phyloP scores from a whole-genome alignment of 2,113 vertebrate species.

The Acanthochromis polyacanthus region DNA sequence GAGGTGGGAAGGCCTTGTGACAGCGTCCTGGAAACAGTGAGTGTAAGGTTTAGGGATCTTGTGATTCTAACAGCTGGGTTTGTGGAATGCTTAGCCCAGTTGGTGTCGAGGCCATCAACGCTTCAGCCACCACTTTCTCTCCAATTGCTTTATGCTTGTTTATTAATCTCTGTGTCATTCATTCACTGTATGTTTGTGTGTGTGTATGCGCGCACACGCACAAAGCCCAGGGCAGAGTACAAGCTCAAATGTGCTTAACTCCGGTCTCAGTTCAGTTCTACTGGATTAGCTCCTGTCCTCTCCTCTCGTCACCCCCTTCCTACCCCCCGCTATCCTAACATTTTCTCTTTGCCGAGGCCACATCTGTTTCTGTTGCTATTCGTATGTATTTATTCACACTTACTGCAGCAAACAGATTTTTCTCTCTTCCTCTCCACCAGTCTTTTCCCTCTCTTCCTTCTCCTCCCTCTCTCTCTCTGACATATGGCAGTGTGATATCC shows the following conservation, averaged over 20 bases:
- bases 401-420: conserved; percentile 67
- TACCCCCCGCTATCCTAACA: conserved; percentile 15
- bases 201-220: background rate
- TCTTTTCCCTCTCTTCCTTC: conserved; percentile 30
- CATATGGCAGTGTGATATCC: conserved; percentile 83
- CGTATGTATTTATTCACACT: conserved; percentile 75
- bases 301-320: conserved; percentile 31
- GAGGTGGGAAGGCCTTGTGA: background rate
- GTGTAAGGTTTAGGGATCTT: background rate
- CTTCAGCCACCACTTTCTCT: conserved; percentile 19
- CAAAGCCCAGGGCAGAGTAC: conserved; percentile 56
- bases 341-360: conserved; percentile 45
- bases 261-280: conserved; percentile 62
- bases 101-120: conserved; percentile 38
- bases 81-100: conserved; percentile 33
- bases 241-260: conserved; percentile 72
- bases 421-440: conserved; percentile 47
- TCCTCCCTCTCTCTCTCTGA: conserved; percentile 47
- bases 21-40: background rate
- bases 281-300: conserved; percentile 72
- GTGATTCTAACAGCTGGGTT: conserved; percentile 28
- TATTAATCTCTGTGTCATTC: conserved; percentile 46
- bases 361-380: conserved; percentile 66
- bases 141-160: conserved; percentile 46
- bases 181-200: conserved; percentile 9